Evolutionary conservation across 2,113 vertebrate genomes (phyloP).

Genomic region (Oreotrochilus melanogaster): DNA sequence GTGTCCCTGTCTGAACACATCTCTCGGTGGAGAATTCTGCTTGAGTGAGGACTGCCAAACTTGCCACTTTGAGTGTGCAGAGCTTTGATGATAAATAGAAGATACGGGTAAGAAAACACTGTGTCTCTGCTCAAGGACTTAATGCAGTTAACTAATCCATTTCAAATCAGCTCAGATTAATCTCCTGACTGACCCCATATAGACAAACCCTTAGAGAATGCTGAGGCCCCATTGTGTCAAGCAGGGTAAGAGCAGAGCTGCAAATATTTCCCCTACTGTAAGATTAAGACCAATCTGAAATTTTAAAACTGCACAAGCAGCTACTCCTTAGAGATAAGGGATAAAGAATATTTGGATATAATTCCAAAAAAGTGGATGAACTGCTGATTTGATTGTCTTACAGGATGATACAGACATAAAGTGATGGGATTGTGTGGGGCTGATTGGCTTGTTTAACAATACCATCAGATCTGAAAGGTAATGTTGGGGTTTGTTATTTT

Average conservation of each 20-base stretch:
- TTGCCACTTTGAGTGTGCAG: neutral
- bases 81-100: conserved; percentile 49
- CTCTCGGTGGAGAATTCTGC: conserved; percentile 22
- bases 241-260: neutral
- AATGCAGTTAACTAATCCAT: conserved; percentile 56
- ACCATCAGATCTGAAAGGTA: neutral
- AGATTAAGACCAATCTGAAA: conserved; percentile 20
- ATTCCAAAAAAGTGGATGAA: neutral
- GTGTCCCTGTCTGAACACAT: conserved; percentile 22
- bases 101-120: conserved; percentile 28
- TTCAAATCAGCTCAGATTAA: conserved; percentile 67
- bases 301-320: neutral
- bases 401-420: neutral
- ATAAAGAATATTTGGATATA: neutral
- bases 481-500: neutral
- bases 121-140: conserved; percentile 18
- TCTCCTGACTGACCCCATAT: conserved; percentile 14
- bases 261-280: conserved; percentile 39
- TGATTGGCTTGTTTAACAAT: conserved; percentile 10
- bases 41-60: conserved; percentile 29
- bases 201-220: neutral
- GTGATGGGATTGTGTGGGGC: neutral
- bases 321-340: neutral
- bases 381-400: neutral
- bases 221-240: neutral